phyloP scores from a whole-genome alignment of 2,888 invertebrate genomes.

The Chymomyza procnemis region DNA sequence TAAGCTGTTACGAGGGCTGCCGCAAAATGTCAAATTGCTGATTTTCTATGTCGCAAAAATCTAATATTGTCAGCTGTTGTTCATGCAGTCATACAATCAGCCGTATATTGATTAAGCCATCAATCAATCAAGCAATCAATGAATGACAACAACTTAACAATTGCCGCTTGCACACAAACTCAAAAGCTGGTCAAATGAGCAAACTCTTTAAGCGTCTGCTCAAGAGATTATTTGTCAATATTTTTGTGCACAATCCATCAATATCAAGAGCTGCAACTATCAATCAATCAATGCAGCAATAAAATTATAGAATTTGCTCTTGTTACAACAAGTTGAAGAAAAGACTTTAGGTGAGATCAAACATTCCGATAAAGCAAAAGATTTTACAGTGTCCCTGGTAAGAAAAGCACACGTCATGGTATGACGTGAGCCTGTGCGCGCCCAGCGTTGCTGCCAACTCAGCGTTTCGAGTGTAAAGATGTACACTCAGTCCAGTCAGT shows the following conservation, averaged over 20 bases:
- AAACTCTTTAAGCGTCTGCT: not conserved
- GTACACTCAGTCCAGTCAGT: not conserved
- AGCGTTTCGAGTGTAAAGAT: not conserved
- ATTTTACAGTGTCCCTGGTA: not conserved
- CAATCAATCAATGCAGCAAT: not conserved
- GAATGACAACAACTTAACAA: not conserved
- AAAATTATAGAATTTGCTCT: not conserved
- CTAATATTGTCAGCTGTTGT: no score
- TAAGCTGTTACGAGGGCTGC: conserved; percentile 35
- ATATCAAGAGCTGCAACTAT: not conserved
- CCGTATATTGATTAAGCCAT: not conserved
- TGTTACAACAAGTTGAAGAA: no score
- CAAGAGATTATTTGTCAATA: not conserved
- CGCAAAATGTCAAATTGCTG: not conserved
- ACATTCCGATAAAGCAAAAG: no score
- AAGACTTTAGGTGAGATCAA: no score
- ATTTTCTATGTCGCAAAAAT: not conserved
- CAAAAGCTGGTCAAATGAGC: not conserved
- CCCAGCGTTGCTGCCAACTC: not conserved
- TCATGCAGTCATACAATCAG: no score
- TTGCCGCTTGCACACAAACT: not conserved
- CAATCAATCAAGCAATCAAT: not conserved
- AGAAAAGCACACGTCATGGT: not conserved
- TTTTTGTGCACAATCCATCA: not conserved
- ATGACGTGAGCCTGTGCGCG: not conserved